These are phyloP conservation scores for Apocrypta bakeri DNA, from an alignment of 1,140 invertebrate genomes.

Conservation along the genomic window DNA sequence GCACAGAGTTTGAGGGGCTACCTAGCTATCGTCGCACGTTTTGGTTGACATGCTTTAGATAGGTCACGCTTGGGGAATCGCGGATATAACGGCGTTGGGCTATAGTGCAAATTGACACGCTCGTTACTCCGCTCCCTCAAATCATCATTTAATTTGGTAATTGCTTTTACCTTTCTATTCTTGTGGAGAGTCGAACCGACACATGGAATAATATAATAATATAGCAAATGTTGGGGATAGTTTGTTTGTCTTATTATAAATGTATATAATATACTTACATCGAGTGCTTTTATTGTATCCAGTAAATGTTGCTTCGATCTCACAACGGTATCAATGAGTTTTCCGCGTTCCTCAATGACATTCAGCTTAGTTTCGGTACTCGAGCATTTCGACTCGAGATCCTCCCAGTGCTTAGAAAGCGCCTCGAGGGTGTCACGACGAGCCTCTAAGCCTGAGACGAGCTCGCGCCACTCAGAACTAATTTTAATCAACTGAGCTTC, in stretches of 20 bases:
- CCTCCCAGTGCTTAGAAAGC: slow-evolving; percentile 85
- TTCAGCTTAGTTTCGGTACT: slow-evolving; percentile 78
- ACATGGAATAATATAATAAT: not conserved
- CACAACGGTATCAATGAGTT: slow-evolving; percentile 83
- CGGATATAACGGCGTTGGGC: not conserved
- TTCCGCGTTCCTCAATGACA: slow-evolving; percentile 81
- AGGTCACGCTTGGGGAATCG: slow-evolving; percentile 7
- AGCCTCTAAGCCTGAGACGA: slow-evolving; percentile 81
- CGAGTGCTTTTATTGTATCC: slow-evolving; percentile 81
- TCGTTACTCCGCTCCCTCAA: slow-evolving; percentile 18
- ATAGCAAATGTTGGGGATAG: too few relatives aligned
- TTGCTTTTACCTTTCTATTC: not conserved
- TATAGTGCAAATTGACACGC: slow-evolving; percentile 32
- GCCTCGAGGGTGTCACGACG: slow-evolving; percentile 79
- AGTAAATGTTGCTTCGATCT: slow-evolving; percentile 82
- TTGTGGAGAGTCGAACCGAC: too few relatives aligned
- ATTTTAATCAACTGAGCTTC: slow-evolving; percentile 78
- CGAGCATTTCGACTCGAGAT: slow-evolving; percentile 82
- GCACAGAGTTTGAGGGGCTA: not conserved
- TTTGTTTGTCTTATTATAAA: too few relatives aligned
- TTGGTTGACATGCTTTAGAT: not conserved
- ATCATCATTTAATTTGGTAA: slow-evolving; percentile 28
- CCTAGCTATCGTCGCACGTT: not conserved
- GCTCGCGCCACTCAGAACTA: slow-evolving; percentile 83
- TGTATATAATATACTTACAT: slow-evolving; percentile 75